Percentiles rank a stretch among this genome's conserved stretches.
phyloP scores from a whole-genome alignment of 2,888 invertebrate species.

The Coelopa pilipes region DNA sequence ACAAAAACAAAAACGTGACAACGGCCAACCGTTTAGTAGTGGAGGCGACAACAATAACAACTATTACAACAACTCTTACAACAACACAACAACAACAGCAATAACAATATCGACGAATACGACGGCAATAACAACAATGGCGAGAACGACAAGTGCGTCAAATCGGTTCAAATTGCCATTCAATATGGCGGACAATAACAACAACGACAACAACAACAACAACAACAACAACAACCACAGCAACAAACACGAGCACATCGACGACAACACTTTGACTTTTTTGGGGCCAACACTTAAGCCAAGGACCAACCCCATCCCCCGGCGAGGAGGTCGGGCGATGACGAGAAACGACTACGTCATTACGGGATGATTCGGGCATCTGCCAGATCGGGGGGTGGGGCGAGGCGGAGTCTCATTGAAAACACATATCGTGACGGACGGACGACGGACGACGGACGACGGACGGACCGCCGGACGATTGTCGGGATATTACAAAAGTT shows the following conservation, averaged over 20 bases:
- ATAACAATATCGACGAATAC: background rate
- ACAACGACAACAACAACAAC: background rate
- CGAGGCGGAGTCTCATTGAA: constrained; percentile 7
- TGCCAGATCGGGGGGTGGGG: background rate
- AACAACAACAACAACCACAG: background rate
- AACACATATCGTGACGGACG: background rate
- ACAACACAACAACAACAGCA: constrained; percentile 21
- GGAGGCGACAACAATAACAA: background rate
- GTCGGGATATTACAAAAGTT: constrained; percentile 31
- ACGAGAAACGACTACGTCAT: constrained; percentile 18
- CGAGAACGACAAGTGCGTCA: constrained; percentile 32
- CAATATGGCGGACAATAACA: constrained; percentile 16
- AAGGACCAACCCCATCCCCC: background rate
- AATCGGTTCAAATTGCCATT: constrained; percentile 32
- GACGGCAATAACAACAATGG: constrained; percentile 15
- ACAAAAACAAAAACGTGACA: background rate
- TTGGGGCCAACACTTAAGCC: constrained; percentile 3
- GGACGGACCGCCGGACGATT: too few species aligned
- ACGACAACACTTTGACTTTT: background rate
- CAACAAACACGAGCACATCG: background rate
- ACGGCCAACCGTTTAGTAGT: too few species aligned
- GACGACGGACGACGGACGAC: constrained; percentile 7
- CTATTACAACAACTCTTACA: background rate
- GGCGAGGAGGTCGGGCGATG: background rate
- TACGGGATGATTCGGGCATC: constrained; percentile 22